These are phyloP conservation scores for Oncopodura yosiiana DNA, from an alignment of 1,140 invertebrate genomes.

Conservation along the genomic window DNA sequence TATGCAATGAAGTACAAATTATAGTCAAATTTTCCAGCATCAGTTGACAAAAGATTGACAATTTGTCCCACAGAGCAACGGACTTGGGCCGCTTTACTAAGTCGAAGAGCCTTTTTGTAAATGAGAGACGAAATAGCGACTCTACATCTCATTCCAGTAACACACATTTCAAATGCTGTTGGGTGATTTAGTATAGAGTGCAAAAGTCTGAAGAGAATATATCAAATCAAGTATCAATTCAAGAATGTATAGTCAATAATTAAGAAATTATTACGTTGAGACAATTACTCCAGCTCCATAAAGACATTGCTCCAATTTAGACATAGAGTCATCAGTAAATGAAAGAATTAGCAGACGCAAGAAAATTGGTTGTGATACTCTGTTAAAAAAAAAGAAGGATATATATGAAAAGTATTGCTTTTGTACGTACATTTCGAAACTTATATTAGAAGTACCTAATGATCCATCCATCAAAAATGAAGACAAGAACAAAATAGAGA, in stretches of 20 bases:
- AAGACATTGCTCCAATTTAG: constrained; percentile 44
- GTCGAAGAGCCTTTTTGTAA: constrained; percentile 47
- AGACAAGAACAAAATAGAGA: not conserved
- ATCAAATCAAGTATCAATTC: too few species aligned
- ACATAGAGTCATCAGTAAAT: constrained; percentile 37
- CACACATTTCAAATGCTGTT: constrained; percentile 49
- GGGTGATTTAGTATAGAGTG: constrained; percentile 51
- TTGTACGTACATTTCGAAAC: not conserved
- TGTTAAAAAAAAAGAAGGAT: not conserved
- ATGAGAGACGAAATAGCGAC: constrained; percentile 55
- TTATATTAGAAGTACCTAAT: not conserved
- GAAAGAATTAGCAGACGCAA: constrained; percentile 48
- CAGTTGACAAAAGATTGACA: constrained; percentile 49
- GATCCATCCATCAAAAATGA: constrained; percentile 18
- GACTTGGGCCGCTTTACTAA: constrained; percentile 39
- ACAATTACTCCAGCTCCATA: constrained; percentile 52
- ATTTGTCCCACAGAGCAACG: constrained; percentile 48
- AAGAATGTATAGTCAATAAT: too few species aligned
- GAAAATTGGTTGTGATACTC: constrained; percentile 43
- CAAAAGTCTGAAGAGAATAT: too few species aligned
- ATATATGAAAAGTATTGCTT: not conserved
- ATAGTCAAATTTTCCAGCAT: constrained; percentile 47
- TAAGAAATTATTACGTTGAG: too few species aligned
- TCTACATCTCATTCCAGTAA: constrained; percentile 50
- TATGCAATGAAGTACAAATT: constrained; percentile 45